Evolutionary conservation across 2,797 vertebrate genomes (phyloP), one percentile per base, ranked within the genome.

Genomic region (Molossus molossus): DNA sequence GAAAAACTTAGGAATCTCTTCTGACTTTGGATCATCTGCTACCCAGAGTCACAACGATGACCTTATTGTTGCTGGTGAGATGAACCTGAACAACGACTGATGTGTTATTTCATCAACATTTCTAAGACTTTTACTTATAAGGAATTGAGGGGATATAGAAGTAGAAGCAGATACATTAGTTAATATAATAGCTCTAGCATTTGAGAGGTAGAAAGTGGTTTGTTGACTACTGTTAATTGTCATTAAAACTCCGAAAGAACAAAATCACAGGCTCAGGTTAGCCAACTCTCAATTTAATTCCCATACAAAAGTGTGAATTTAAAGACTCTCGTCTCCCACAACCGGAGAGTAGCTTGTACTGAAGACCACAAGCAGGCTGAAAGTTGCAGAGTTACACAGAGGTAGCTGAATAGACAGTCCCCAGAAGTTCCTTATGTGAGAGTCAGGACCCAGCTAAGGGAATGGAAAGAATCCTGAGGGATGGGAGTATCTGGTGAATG

Each of bases 401-500:
- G 21, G 15, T 27, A 64, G 8, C 40, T 93, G n/a, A 45, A 90
- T 55, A 15, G 14, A 75, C 18, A 58, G 18, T 37, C 14, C 7
- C 65, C 27, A 27, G 18, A 65, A 55, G 18, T 13, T 6, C 85
- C 8, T 40, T 45, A 5, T 57, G 60, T 15, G 33, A 37, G 6
- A 25, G 40, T 69, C 17, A 45, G 27, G 33, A 50, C 8, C 9
- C 50, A 50, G 37, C 20, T 3, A n/a, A n/a, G 13, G 27, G 15
- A 82, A 83, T 1, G 6, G n/a, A 40, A 9, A 8, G 23, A 77
- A 82, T 82, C 33, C 25, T 27, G 11, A 21, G 6, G 21, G 18
- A 62, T 64, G 12, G 6, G 27, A 0, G 4, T 5, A 20, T 15
- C 0, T 48, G 13, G 7, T 5, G 1, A 18, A 57, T 60, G 55